Base-by-base conservation (phyloP, 2,113 vertebrate genomes). In the Scatophagus argus region DNA sequence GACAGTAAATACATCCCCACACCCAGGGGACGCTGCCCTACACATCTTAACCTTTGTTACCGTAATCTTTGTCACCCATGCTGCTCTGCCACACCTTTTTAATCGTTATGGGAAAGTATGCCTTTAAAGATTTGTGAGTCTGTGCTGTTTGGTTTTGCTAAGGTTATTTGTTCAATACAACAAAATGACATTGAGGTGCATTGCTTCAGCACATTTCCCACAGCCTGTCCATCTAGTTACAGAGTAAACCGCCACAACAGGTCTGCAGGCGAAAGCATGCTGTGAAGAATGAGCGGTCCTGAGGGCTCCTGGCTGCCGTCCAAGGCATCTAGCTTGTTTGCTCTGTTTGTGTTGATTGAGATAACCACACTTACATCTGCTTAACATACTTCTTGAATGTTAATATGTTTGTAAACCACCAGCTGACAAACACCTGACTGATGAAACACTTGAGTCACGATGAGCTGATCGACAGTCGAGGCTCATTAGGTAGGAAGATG, bases 221-320 rank as follows among this genome's bases (percentile, higher is more conserved):
- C 80, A 87, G 74, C 79, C 69, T 73, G 81, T 61, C 79, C 32
- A 21, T 80, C 66, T 68, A 72, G 91, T 90, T 86, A 47, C 64
- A 77, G 46, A 72, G 59, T 59, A 76, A 85, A 86, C 83, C 1
- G 49, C 55, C 78, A 34, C 55, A 75, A 84, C 76, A 69, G 51
- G 79, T 84, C 83, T 65, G 43, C 71, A 74, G 46, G 75, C 58
- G 29, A 49, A 63, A 73, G 64, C 79, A 63, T 21, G 72, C 58
- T 56, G 38, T 17, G 65, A 71, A 51, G 23, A 76, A 51, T 17
- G 49, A 75, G 59, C 21, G 21, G 60, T 74, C 80, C n/a, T n/a
- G n/a, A 80, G 56, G 67, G 55, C 60, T 6, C 29, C 66, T 87
- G 77, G 80, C 80, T 51, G 59, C 47, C 12, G 5, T 29, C 77